These are phyloP conservation scores for Meles meles DNA, from an alignment of 2,113 vertebrate species.

Conservation along the genomic window DNA sequence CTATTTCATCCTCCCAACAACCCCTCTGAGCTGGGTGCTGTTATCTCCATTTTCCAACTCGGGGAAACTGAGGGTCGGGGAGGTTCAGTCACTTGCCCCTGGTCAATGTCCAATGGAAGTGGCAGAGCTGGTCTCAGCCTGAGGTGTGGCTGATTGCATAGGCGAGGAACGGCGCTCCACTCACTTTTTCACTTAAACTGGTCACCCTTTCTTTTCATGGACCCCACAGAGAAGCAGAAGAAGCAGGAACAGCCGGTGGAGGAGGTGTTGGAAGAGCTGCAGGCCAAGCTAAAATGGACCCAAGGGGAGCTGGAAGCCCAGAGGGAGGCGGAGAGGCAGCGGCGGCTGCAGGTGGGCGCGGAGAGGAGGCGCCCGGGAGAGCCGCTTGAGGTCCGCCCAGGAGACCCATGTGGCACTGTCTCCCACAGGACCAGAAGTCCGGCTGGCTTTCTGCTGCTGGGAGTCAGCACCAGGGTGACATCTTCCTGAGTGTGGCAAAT, in stretches of 20 bases:
- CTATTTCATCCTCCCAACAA: background rate
- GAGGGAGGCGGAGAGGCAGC: conserved; percentile 69
- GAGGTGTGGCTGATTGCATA: background rate
- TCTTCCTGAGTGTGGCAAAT: background rate
- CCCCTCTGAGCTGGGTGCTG: background rate
- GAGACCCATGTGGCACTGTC: accelerated
- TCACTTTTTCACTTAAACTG: background rate
- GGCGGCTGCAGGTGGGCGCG: conserved; percentile 74
- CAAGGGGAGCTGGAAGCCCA: conserved; percentile 79
- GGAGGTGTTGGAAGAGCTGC: conserved; percentile 79
- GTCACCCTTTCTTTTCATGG: background rate
- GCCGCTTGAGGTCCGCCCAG: accelerated
- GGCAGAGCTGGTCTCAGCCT: background rate
- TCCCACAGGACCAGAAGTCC: background rate
- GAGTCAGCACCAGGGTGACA: background rate
- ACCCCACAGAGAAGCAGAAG: conserved; percentile 77
- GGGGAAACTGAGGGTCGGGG: background rate
- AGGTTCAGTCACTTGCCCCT: background rate
- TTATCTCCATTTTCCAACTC: background rate
- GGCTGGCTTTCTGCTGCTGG: background rate
- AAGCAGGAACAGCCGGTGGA: conserved; percentile 77
- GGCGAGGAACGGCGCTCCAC: accelerated
- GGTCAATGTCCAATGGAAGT: background rate
- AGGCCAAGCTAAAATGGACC: conserved; percentile 73
- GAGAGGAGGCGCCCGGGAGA: accelerated